Evolutionary conservation across 2,113 vertebrate genomes (phyloP).

Genomic region (Galbula dea): DNA sequence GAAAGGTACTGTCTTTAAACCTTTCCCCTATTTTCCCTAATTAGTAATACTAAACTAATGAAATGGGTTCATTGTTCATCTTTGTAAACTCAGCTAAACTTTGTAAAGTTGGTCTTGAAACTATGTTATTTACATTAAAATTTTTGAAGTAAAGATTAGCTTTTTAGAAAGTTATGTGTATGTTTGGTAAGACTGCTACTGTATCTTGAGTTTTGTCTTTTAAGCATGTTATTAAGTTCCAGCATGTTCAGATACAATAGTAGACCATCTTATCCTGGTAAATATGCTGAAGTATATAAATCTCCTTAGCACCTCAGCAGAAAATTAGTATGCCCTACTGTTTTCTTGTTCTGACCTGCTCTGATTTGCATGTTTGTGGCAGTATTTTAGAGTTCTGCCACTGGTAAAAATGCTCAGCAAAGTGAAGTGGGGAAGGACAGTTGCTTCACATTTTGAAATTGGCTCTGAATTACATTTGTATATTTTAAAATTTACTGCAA

Average conservation of each 20-base stretch:
- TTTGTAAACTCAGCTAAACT: neutral
- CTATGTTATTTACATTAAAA: neutral
- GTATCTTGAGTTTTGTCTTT: neutral
- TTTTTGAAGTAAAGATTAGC: neutral
- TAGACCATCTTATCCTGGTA: neutral
- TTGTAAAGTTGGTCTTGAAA: neutral
- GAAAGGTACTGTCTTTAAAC: neutral
- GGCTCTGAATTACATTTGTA: neutral
- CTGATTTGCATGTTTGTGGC: neutral
- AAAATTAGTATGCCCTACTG: neutral
- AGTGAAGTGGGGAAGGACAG: neutral
- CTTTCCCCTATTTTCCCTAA: neutral
- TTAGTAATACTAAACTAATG: neutral
- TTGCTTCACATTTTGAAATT: neutral
- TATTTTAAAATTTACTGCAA: neutral
- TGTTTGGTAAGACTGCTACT: rapidly evolving
- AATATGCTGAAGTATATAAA: constrained; percentile 22
- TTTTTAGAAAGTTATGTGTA: neutral
- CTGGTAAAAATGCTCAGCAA: neutral
- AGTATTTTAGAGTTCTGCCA: neutral
- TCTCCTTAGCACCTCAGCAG: neutral
- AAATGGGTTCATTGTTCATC: neutral
- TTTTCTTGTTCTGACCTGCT: constrained; percentile 32
- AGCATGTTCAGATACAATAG: neutral
- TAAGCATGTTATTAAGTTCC: neutral